A percentile compares a stretch with the other conserved stretches of the same genome.
phyloP scores from a whole-genome alignment of 2,888 invertebrate genomes.

The Pseudanteris insignis region DNA sequence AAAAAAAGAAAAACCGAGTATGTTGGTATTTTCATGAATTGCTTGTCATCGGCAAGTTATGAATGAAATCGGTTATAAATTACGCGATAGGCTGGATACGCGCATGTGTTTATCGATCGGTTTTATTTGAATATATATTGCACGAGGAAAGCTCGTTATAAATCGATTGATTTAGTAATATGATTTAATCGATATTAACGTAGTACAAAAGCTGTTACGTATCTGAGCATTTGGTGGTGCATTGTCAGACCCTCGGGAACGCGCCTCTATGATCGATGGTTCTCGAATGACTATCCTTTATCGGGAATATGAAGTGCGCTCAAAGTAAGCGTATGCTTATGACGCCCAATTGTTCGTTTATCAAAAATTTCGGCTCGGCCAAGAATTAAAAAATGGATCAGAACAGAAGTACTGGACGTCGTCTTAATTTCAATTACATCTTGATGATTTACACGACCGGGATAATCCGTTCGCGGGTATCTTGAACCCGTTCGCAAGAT shows the following conservation, averaged over 20 bases:
- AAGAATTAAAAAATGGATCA: constrained; percentile 1
- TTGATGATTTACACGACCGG: constrained; percentile 3
- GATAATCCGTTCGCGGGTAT: constrained; percentile 14
- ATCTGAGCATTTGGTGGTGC: constrained; percentile 42
- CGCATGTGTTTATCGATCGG: constrained; percentile 13
- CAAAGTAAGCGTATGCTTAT: constrained; percentile 26
- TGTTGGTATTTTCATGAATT: too few species aligned
- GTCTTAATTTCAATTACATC: constrained; percentile 18
- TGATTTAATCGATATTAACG: constrained; percentile 42
- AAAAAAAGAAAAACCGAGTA: too few species aligned
- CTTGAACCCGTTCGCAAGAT: constrained; percentile 15
- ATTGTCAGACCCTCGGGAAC: constrained; percentile 44
- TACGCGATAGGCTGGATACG: constrained; percentile 3
- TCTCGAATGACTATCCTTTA: constrained; percentile 49
- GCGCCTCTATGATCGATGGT: constrained; percentile 50
- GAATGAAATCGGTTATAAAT: constrained; percentile 36
- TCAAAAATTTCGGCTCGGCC: constrained; percentile 18
- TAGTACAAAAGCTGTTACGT: constrained; percentile 40
- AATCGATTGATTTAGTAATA: constrained; percentile 41
- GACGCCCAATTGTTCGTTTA: constrained; percentile 26
- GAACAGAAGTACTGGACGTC: constrained; percentile 1
- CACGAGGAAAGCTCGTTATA: constrained; percentile 31
- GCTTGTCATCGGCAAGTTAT: too few species aligned
- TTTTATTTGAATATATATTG: constrained; percentile 34
- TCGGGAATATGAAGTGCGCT: constrained; percentile 32